Evolutionary conservation across 1,140 invertebrate species (phyloP), one percentile per base, ranked within the genome.

Genomic region (Microplitis demolitor): DNA sequence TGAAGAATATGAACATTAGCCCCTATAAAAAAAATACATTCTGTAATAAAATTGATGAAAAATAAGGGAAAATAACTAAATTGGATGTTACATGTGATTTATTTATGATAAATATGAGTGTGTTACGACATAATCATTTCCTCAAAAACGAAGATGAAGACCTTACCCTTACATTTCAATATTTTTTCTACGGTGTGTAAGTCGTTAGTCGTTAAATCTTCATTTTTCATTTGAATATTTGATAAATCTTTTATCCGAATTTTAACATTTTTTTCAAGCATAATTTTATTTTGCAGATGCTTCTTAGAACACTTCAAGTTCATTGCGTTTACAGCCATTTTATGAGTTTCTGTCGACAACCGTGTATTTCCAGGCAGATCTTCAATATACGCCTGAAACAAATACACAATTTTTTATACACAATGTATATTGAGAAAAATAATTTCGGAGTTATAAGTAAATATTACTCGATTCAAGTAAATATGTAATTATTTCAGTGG

Each of bases 1-100:
- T 70, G 35, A 9, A 8, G 31, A 31, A 76, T 37, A 37, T 71
- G 45, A 4, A 71, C 50, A 14, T 33, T 11, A 9, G 69, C 56
- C 34, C 50, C 60, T 71, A 13, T 6, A 50, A 13, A 1, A 50
- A 13, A 50, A 50, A 50, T 50, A 24, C 24, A 24, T 24, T 24
- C 24, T 24, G 2, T 24, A 24, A 24, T 24, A 24, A 24, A 24
- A 24, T 24, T 24, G 24, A 24, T 24, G 24, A 24, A 24, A 24
- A 24, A 24, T 24, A 24, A 24, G 24, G 24, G 24, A 24, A 24
- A 24, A 24, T 24, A 24, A 24, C 1, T 24, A 24, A 24, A 24
- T 24, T 24, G 24, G 24, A 24, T 24, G 24, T 1, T 24, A 24
- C 2, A 24, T 24, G 24, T 24, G 24, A 24, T 24, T 24, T 24